Base-by-base conservation (phyloP, 1,140 invertebrate species). In the Macrostomum lignano region DNA sequence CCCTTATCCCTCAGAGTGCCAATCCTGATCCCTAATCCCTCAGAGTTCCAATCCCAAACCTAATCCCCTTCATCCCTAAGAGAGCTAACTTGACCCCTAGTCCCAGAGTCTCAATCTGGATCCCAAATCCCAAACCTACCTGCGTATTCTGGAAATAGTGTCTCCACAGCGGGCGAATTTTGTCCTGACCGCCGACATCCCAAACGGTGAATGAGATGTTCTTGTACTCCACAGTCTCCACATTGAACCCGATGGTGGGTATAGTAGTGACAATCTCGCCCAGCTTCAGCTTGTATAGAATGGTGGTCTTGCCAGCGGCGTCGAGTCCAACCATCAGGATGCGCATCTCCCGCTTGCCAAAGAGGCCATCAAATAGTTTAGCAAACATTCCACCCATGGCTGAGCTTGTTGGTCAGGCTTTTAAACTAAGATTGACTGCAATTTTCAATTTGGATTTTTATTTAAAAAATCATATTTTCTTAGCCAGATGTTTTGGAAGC, bases 91-190 rank as follows among this genome's bases (percentile, higher is more conserved):
- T n/a, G n/a, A n/a, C n/a, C n/a, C n/a, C n/a, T n/a, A n/a, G n/a
- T n/a, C n/a, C n/a, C n/a, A n/a, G n/a, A n/a, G n/a, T n/a, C 7
- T 5, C 15, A 5, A 9, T 3, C 5, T 28, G 5, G 9, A 5
- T 5, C 15, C 22, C 7, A 36, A 25, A 35, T 26, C 11, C n/a
- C 17, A 15, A 13, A 20, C 38, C 34, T 47, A 62, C 67, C 62
- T 91, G 79, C 19, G 84, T 93, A 51, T 93, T 91, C 58, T 91
- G 81, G 52, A 88, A 94, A 52, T 94, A 94, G 53, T 94, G 84
- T 60, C 84, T 70, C 88, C 88, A 96, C 13, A 67, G 42, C 33
- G 65, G 66, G 44, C 65, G 44, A 36, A 65, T 65, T 43, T 64
- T 65, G 42, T 65, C 62, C 39, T 65, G 63, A 53, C 78, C 78